Base-by-base conservation (phyloP, 2,888 invertebrate genomes). In the Athalia circularis region DNA sequence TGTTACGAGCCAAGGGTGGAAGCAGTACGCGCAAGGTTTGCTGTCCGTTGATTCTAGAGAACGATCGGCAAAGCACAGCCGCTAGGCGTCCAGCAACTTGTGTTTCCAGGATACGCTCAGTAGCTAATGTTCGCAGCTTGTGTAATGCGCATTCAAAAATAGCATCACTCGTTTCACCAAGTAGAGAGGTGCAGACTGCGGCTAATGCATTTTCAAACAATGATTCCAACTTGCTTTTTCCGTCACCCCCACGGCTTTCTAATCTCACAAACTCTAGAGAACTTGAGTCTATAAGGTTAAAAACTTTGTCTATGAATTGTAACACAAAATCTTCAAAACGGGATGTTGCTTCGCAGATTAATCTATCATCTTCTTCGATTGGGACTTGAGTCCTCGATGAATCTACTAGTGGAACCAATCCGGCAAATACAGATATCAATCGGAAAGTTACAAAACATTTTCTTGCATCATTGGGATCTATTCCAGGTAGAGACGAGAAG, bases 311-410 rank as follows among this genome's bases (percentile, higher is more conserved):
- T 83, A 98, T 91, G 86, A 97, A 96, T 86, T 97, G 95, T 3
- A 97, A 90, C 1, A 98, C 94, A 86, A 98, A 98, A 87, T 97
- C 97, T 90, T 98, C 97, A 84, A 98, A 94, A 83, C 95, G 94
- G 0, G 96, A 96, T 0, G 97, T 96, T 0, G 95, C 94, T 82
- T 95, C 95, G 88, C 97, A 97, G 3, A 94, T 92, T 43, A 93
- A 88, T 29, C 93, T 91, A 86, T 98, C 97, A 79, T 95, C 94
- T 86, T 96, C 96, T 0, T 95, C 95, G 80, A 97, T 91, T 86
- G 95, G 94, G 0, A 92, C 89, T 86, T 94, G 92, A 57, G 93
- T 91, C 11, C 94, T 93, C 5, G 97, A 97, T 81, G 96, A 97
- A 88, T 98, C 97, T 5, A 96, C 94, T 45, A 97, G 91, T 0